phyloP scores from a whole-genome alignment of 2,113 vertebrate species.

The Pogona vitticeps region DNA sequence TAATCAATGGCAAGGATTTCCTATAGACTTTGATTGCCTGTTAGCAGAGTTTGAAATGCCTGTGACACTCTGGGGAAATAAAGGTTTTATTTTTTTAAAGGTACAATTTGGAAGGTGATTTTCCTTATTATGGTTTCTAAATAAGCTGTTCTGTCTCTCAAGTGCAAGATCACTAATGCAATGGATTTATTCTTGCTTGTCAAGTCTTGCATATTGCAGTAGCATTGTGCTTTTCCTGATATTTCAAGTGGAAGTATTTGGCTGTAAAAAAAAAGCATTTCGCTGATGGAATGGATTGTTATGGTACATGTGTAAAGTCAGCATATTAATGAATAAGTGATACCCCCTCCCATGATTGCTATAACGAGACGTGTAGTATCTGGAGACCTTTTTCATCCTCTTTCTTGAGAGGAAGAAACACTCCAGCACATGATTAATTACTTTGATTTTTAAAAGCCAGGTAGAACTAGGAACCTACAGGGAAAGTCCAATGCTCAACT shows the following conservation, averaged over 20 bases:
- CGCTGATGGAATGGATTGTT: background rate
- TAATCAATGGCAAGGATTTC: constrained; percentile 34
- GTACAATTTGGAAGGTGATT: constrained; percentile 19
- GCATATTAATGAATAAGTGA: constrained; percentile 12
- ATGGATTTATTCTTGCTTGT: constrained; percentile 1
- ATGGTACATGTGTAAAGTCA: background rate
- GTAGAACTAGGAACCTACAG: background rate
- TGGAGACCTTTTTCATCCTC: background rate
- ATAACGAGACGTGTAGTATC: background rate
- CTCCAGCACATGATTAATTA: constrained; percentile 33
- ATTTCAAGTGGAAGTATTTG: constrained; percentile 33
- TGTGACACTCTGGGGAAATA: background rate
- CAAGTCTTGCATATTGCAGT: constrained; percentile 20
- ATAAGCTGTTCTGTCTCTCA: constrained; percentile 22
- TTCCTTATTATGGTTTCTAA: background rate
- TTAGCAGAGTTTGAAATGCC: constrained; percentile 40
- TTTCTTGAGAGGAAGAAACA: background rate
- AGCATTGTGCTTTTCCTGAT: constrained; percentile 37
- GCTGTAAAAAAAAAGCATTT: constrained; percentile 49
- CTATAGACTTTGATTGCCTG: constrained; percentile 35
- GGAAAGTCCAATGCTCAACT: constrained; percentile 37
- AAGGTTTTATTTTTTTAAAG: constrained; percentile 9
- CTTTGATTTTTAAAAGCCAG: constrained; percentile 3
- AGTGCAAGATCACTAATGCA: constrained; percentile 14
- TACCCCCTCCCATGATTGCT: background rate